These are phyloP conservation scores for Euborellia annulipes DNA, from an alignment of 1,140 invertebrate genomes.

Conservation along the genomic window DNA sequence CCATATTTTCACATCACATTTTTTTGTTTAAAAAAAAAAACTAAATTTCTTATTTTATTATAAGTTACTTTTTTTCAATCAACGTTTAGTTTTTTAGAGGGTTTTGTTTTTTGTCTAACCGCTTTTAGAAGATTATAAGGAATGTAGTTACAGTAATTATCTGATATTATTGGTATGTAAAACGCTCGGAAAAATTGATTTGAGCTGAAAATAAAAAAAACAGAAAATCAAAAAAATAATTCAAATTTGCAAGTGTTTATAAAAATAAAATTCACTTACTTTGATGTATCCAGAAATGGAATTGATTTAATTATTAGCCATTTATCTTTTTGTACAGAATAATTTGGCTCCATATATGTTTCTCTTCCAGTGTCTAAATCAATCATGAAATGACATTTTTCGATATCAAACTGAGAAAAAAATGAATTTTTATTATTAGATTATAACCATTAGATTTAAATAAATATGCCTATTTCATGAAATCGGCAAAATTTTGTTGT, in stretches of 20 bases:
- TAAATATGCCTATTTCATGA: too few relatives aligned
- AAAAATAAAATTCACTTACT: slow-evolving; percentile 26
- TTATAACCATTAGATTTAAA: too few relatives aligned
- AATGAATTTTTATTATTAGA: slow-evolving; percentile 9
- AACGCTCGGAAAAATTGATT: slow-evolving; percentile 69
- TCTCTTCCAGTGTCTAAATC: slow-evolving; percentile 65
- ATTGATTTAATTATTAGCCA: slow-evolving; percentile 61
- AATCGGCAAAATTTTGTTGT: too few relatives aligned
- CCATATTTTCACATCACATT: too few relatives aligned
- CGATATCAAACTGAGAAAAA: slow-evolving; percentile 50
- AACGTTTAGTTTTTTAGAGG: too few relatives aligned
- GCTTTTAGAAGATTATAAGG: slow-evolving; percentile 69
- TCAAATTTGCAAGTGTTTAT: not conserved
- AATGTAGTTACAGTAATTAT: slow-evolving; percentile 51
- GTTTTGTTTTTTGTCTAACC: slow-evolving; percentile 17
- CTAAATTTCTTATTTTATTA: too few relatives aligned
- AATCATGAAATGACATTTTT: slow-evolving; percentile 68
- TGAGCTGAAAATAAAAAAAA: slow-evolving; percentile 36
- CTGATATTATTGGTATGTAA: slow-evolving; percentile 70
- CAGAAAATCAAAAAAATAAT: slow-evolving; percentile 8
- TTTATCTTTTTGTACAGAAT: slow-evolving; percentile 48
- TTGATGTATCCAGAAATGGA: slow-evolving; percentile 60
- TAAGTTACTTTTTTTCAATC: too few relatives aligned
- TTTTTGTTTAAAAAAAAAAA: too few relatives aligned
- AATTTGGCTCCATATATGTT: slow-evolving; percentile 60